Conservation (phyloP, 2,888 invertebrate species). For the Prosapia bicincta region DNA sequence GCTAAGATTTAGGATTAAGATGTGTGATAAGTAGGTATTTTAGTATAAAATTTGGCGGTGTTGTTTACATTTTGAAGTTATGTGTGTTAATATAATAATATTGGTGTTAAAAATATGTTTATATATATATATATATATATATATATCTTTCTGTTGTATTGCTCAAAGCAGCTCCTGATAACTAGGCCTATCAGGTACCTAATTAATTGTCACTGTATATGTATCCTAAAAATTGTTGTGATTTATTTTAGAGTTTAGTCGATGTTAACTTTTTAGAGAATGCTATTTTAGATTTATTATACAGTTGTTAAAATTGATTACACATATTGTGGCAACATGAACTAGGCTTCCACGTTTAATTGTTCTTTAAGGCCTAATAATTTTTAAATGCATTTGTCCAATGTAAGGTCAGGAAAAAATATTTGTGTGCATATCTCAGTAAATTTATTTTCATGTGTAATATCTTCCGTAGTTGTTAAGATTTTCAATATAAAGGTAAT, state of each 20-base stretch:
- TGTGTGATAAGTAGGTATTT: background rate
- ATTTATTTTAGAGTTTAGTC: background rate
- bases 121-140: too few relatives aligned
- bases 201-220: background rate
- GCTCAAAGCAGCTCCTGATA: background rate
- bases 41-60: background rate
- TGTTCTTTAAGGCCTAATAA: background rate
- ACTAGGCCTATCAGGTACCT: background rate
- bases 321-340: background rate
- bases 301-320: background rate
- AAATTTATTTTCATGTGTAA: too few relatives aligned
- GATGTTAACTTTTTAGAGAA: background rate
- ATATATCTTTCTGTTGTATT: background rate
- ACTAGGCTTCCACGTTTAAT: slow-evolving; percentile 2
- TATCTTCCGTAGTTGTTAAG: too few relatives aligned
- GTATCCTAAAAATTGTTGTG: background rate
- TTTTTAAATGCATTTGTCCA: background rate
- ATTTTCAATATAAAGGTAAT: too few relatives aligned
- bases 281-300: background rate
- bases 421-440: too few relatives aligned
- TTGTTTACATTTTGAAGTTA: background rate
- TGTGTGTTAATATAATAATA: background rate
- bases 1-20: background rate
- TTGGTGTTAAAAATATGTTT: too few relatives aligned
- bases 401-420: background rate